Percentiles rank a stretch among this genome's conserved stretches.
These are phyloP conservation scores for Anoncus sp. DNA, from an alignment of 2,888 invertebrate genomes.

Conservation along the genomic window DNA sequence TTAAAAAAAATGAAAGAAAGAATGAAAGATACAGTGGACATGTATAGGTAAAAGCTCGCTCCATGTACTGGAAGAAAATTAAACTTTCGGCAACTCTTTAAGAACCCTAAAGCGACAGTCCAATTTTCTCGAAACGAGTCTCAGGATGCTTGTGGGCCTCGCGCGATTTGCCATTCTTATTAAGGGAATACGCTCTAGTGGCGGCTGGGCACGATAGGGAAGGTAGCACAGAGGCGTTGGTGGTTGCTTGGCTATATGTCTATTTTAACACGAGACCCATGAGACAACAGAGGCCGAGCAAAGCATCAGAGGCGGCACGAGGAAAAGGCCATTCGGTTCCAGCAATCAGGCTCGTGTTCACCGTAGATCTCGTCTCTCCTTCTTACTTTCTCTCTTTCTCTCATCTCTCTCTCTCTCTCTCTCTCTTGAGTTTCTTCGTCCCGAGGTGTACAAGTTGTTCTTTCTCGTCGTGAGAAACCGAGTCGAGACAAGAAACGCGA, in stretches of 20 bases:
- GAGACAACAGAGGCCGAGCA: constrained; percentile 51
- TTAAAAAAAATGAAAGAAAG: constrained; percentile 33
- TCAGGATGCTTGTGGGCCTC: constrained; percentile 68
- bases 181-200: constrained; percentile 59
- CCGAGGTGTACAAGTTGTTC: constrained; percentile 43
- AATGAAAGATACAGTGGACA: constrained; percentile 25
- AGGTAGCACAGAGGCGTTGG: constrained; percentile 35
- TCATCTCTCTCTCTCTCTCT: constrained; percentile 44
- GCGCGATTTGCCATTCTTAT: constrained; percentile 66
- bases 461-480: constrained; percentile 57
- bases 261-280: constrained; percentile 59
- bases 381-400: constrained; percentile 42
- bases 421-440: constrained; percentile 25
- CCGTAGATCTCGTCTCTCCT: constrained; percentile 49
- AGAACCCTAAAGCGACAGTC: constrained; percentile 75
- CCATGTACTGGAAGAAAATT: constrained; percentile 69
- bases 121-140: constrained; percentile 76
- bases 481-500: constrained; percentile 63
- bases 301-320: constrained; percentile 46
- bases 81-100: constrained; percentile 76
- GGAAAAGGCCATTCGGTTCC: constrained; percentile 63
- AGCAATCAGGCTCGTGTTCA: constrained; percentile 62
- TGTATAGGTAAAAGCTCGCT: constrained; percentile 8
- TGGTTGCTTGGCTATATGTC: constrained; percentile 53
- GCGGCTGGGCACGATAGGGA: constrained; percentile 4